phyloP scores from a whole-genome alignment of 2,113 vertebrate genomes.

The Caranx melampygus region DNA sequence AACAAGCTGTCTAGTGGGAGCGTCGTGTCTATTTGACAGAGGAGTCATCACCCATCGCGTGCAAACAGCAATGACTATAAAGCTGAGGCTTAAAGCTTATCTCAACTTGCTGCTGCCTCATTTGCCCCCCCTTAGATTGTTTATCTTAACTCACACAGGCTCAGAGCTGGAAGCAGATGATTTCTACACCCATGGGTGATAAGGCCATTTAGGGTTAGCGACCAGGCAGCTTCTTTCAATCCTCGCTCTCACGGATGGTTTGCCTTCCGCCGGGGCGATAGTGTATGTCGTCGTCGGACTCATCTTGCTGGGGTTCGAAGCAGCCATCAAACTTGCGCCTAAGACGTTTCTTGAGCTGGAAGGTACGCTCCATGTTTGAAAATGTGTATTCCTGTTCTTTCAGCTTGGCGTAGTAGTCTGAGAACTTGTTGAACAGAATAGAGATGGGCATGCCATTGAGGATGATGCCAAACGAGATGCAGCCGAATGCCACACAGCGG shows the following conservation, averaged over 20 bases:
- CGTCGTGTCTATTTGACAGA: conserved; percentile 36
- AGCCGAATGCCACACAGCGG: conserved; percentile 88
- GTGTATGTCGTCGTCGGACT: conserved; percentile 72
- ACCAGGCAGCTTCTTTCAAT: conserved; percentile 40
- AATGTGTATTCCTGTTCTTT: conserved; percentile 87
- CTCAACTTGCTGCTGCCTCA: conserved; percentile 51
- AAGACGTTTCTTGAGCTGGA: conserved; percentile 81
- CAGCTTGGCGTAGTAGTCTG: conserved; percentile 88
- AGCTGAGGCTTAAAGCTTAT: conserved; percentile 69
- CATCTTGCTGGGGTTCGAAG: conserved; percentile 58
- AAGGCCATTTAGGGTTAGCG: conserved; percentile 67
- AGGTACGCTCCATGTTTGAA: conserved; percentile 79
- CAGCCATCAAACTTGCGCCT: conserved; percentile 77
- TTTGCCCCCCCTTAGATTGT: conserved; percentile 22
- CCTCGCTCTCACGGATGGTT: neutral
- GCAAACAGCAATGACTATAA: conserved; percentile 48
- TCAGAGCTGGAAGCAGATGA: conserved; percentile 56
- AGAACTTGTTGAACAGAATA: conserved; percentile 84
- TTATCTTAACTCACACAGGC: conserved; percentile 28
- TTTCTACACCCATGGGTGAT: conserved; percentile 40
- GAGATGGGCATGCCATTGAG: conserved; percentile 93
- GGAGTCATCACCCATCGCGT: conserved; percentile 29
- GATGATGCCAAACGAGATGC: conserved; percentile 95
- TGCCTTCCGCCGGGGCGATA: conserved; percentile 61
- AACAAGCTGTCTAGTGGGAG: conserved; percentile 23